Evolutionary conservation across 2,888 invertebrate genomes (phyloP).

Genomic region (Pandemis corylana): DNA sequence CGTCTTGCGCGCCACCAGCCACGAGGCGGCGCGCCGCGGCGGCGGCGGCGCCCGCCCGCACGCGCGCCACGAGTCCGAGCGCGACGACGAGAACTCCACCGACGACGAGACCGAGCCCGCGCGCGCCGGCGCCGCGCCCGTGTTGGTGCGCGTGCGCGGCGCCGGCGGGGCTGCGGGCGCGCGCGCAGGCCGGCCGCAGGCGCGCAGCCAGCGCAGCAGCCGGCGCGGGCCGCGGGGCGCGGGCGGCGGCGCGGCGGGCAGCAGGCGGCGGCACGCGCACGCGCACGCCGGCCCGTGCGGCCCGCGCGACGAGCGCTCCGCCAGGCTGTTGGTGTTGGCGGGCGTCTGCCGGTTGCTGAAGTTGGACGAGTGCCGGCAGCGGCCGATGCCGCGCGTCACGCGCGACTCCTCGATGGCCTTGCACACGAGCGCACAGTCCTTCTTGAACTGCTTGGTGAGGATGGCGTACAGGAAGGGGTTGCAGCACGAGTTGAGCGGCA

Average conservation of each 20-base stretch:
- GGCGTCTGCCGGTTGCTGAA: conserved; percentile 95
- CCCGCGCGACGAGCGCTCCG: conserved; percentile 91
- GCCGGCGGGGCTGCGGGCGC: conserved; percentile 54
- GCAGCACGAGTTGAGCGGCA: conserved; percentile 98
- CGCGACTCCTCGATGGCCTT: conserved; percentile 98
- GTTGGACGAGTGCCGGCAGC: conserved; percentile 94
- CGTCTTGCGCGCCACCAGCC: conserved; percentile 96
- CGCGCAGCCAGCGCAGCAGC: conserved; percentile 71
- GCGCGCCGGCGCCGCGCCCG: conserved; percentile 74
- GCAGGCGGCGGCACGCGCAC: conserved; percentile 85
- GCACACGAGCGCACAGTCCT: conserved; percentile 97
- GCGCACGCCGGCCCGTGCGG: conserved; percentile 85
- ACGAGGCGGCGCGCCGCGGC: conserved; percentile 92
- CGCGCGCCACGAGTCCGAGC: conserved; percentile 95
- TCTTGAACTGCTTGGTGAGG: conserved; percentile 98
- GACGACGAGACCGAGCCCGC: conserved; percentile 94
- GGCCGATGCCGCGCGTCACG: conserved; percentile 94
- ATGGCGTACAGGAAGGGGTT: conserved; percentile 99
- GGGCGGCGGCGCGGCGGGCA: conserved; percentile 81
- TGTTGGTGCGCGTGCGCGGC: conserved; percentile 65
- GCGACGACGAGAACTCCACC: conserved; percentile 95
- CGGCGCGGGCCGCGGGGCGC: conserved; percentile 73
- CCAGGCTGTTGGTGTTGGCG: conserved; percentile 93
- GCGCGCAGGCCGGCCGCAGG: conserved; percentile 74
- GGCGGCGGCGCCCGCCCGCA: conserved; percentile 92